Percentiles rank a stretch among this genome's conserved stretches.
Evolutionary conservation across 2,113 vertebrate species (phyloP).

Genomic region (Macquaria ambigua): DNA sequence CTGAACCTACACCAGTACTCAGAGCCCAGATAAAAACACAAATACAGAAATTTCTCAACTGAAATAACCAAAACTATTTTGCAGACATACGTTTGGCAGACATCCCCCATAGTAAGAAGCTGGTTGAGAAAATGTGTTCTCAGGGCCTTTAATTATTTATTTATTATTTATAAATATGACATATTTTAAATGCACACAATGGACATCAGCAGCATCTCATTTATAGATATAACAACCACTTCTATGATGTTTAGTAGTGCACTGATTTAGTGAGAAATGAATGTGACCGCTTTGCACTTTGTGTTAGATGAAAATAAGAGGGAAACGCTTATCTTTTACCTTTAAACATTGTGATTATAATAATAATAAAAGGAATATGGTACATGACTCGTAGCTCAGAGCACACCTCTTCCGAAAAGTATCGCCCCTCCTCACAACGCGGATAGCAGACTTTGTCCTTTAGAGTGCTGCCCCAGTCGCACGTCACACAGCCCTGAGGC

Average conservation of each 20-base stretch:
- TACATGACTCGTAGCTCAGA: background rate
- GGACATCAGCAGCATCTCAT: background rate
- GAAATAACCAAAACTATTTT: background rate
- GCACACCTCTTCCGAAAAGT: slow-evolving; percentile 80
- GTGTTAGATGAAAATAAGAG: background rate
- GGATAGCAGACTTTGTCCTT: slow-evolving; percentile 80
- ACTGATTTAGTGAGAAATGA: background rate
- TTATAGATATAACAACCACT: background rate
- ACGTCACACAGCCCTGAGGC: slow-evolving; percentile 80
- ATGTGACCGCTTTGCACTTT: background rate
- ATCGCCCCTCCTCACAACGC: slow-evolving; percentile 80
- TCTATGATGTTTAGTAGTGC: background rate
- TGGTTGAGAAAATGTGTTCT: background rate
- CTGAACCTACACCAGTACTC: background rate
- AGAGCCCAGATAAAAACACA: background rate
- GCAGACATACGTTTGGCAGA: background rate
- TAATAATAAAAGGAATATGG: background rate
- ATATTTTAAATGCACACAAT: too few relatives aligned
- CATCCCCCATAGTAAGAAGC: background rate
- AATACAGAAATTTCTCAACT: background rate
- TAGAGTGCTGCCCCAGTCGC: slow-evolving; percentile 81
- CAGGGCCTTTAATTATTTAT: background rate
- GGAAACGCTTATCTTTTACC: too few relatives aligned
- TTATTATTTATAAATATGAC: background rate
- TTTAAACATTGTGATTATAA: background rate